Evolutionary conservation across 64 coral and sea anemone genomes (phyloP), one percentile per base, ranked within the genome.

Genomic region (Stylophora pistillata): DNA sequence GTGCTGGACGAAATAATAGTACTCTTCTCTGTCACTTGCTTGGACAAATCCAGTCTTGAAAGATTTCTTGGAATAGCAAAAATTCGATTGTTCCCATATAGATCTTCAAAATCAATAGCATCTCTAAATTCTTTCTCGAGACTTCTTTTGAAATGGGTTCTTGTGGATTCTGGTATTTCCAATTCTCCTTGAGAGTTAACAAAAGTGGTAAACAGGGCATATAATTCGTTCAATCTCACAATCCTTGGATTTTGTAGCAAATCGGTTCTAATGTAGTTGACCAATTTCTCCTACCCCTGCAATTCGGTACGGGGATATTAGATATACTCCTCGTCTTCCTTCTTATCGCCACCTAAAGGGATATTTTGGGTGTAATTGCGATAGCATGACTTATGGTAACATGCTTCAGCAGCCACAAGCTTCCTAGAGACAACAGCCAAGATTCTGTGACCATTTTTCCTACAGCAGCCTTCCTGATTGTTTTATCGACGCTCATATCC

Each of bases 361-460:
- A 70, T 10, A n/a, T 84, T 85, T 78, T 87, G 62, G 21, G 78
- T 89, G 71, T 89, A 83, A 62, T 69, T 17, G 17, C 62, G 59
- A 26, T 89, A 85, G 21, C 78, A 89, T 10, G 58, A 72, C 21
- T 72, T 75, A 74, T 85, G 92, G 74, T 94, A 94, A 62, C 72
- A 89, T 7, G 55, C 92, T 71, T 94, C 92, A 21, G 86, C 86
- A 4, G 86, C 86, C 11, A 89, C 78, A 63, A 89, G 23, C 9
- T 93, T 78, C 16, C 86, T 52, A 32, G 68, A 65, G 34, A 93
- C 85, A 23, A 88, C 66, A 71, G 86, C 71, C 71, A 94, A 20
- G 4, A 94, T 94, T 16, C 78, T 87, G 15, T 1, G 14, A 81
- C 87, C 72, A 73, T 72, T 90, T 56, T 77, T 91, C 10, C 56